Conservation (phyloP, 2,888 invertebrate genomes). For the Dynastes tityus region DNA sequence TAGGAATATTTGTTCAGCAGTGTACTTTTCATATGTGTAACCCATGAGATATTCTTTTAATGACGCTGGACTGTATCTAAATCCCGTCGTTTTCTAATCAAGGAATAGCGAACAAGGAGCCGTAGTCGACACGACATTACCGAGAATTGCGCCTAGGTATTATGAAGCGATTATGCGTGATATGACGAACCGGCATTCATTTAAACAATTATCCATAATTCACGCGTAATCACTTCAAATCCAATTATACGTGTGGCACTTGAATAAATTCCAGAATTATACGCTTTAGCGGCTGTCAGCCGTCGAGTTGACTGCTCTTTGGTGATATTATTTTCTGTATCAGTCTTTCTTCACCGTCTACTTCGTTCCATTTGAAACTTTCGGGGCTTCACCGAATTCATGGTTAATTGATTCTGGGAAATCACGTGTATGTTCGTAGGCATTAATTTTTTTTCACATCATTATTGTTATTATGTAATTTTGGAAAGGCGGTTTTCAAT, state of each 20-base stretch:
- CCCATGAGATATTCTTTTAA: conserved; percentile 10
- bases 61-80: conserved; percentile 6
- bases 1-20: too few relatives aligned
- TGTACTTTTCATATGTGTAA: background rate
- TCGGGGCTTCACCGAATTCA: conserved; percentile 18
- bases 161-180: conserved; percentile 36
- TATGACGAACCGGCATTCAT: conserved; percentile 33
- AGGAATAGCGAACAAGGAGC: conserved; percentile 12
- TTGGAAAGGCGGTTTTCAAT: conserved; percentile 32
- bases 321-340: conserved; percentile 25
- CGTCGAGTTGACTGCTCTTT: conserved; percentile 11
- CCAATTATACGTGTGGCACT: conserved; percentile 34
- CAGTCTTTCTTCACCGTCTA: background rate
- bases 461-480: conserved; percentile 39
- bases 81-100: conserved; percentile 36
- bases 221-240: conserved; percentile 40
- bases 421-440: background rate
- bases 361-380: background rate
- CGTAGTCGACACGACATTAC: conserved; percentile 10
- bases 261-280: conserved; percentile 42
- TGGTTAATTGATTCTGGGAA: conserved; percentile 40
- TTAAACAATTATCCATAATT: conserved; percentile 45
- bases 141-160: conserved; percentile 9
- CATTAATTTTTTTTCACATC: conserved; percentile 30
- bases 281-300: background rate